phyloP scores from a whole-genome alignment of 2,113 vertebrate species.

The Bathybates hornii region DNA sequence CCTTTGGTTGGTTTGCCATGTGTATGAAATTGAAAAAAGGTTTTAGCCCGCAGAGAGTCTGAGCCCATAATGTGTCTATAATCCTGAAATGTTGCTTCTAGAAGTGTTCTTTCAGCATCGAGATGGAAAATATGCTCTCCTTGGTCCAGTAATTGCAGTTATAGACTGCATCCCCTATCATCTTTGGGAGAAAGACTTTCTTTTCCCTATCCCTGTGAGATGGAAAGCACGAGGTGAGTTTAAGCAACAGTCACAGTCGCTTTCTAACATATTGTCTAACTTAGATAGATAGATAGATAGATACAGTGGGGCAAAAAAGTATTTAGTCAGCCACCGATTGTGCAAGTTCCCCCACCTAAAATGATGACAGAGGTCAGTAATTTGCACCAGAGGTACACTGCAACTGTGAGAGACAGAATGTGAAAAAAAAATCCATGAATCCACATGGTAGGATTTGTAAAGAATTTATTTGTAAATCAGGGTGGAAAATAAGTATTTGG shows the following conservation, averaged over 20 bases:
- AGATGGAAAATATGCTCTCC: constrained; percentile 1
- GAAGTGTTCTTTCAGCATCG: not conserved
- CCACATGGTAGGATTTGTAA: no score
- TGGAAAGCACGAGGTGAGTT: not conserved
- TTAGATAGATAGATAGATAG: not conserved
- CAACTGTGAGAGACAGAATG: no score
- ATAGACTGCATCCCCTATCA: not conserved
- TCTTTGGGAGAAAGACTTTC: not conserved
- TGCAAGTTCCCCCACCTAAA: no score
- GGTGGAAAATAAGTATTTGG: no score
- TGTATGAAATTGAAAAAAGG: constrained; percentile 21
- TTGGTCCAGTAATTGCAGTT: not conserved
- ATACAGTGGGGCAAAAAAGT: not conserved
- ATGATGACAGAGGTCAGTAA: no score
- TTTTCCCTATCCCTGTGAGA: not conserved
- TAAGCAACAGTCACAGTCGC: not conserved
- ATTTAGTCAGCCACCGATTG: no score
- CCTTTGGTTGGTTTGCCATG: constrained; percentile 1
- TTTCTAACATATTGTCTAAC: not conserved
- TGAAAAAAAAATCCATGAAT: no score
- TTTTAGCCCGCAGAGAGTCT: not conserved
- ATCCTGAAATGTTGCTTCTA: constrained; percentile 6
- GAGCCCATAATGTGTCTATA: constrained; percentile 21
- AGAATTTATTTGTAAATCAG: no score
- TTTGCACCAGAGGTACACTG: no score